Evolutionary conservation across 2,888 invertebrate genomes (phyloP), one percentile per base, ranked within the genome.

Genomic region (Eulithis testata): DNA sequence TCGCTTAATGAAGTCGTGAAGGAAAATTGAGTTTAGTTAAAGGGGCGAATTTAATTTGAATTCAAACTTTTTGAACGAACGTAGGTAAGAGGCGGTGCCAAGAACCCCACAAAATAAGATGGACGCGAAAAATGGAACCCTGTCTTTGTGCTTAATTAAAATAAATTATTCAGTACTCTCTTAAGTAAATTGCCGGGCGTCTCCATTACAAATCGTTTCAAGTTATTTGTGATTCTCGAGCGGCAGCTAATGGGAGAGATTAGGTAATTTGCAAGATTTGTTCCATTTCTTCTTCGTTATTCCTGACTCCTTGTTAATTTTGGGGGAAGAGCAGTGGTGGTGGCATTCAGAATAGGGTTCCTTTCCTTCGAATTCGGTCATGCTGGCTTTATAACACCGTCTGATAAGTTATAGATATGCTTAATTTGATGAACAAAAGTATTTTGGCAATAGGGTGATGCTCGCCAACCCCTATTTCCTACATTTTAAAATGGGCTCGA

Each of bases 21-120:
- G 88, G 90, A 90, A 90, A 91, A 91, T 91, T 88, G 90, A 91
- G 90, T 91, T 90, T 89, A 90, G 89, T 90, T 88, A 90, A 91
- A 91, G 89, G 90, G 90, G 90, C 89, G 90, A 89, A 89, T 91
- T 90, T 90, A 91, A 91, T 91, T 91, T 88, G 89, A 90, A 90
- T 91, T 84, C 89, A 88, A 91, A 91, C 89, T 91, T 91, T 90
- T 87, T 84, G 87, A 90, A 89, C 88, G 88, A 88, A 89, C 87
- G 87, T 86, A 88, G 60, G 86, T 85, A 31, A 83, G 82, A 82
- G 82, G 76, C 78, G 80, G 76, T 81, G 83, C 86, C 81, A 84
- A 81, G 83, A 82, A 85, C 80, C 82, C 72, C 80, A 79, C 85
- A 82, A 86, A 87, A 89, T 88, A 85, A 85, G 86, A 85, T 85